These are phyloP conservation scores for Tarsius wallacei DNA, from an alignment of 2,797 vertebrate genomes.

Conservation along the genomic window DNA sequence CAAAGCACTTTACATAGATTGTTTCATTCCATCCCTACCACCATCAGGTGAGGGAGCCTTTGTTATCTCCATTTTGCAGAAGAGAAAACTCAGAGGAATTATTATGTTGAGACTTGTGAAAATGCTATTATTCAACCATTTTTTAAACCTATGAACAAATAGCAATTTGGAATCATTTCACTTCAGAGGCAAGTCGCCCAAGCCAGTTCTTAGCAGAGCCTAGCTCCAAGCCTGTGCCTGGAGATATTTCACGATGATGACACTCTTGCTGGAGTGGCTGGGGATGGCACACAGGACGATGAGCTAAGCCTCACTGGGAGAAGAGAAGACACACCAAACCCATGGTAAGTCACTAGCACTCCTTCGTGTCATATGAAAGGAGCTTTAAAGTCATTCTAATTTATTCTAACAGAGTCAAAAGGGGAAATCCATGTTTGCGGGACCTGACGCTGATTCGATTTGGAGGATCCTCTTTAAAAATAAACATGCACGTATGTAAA, in stretches of 20 bases:
- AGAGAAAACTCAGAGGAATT: not conserved
- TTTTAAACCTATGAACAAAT: not conserved
- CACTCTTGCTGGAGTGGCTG: fast-evolving
- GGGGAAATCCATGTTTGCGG: not conserved
- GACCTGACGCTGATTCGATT: not conserved
- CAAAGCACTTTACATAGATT: not conserved
- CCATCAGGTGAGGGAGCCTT: not conserved
- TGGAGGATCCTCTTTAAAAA: not conserved
- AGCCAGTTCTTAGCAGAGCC: not conserved
- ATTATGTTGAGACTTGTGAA: not conserved
- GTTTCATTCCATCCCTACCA: not conserved
- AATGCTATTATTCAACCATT: not conserved
- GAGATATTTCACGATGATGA: not conserved
- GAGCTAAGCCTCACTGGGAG: fast-evolving
- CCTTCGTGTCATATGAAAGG: not conserved
- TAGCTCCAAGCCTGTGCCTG: too few relatives aligned
- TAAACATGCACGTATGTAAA: not conserved
- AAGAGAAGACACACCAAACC: not conserved
- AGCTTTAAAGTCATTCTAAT: not conserved
- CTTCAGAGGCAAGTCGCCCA: not conserved
- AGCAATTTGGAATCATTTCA: not conserved
- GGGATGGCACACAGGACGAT: not conserved
- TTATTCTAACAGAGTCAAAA: not conserved
- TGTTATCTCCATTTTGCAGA: not conserved
- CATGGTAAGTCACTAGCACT: not conserved